Conservation (phyloP, 2,113 vertebrate species). For the Lampris incognitus region DNA sequence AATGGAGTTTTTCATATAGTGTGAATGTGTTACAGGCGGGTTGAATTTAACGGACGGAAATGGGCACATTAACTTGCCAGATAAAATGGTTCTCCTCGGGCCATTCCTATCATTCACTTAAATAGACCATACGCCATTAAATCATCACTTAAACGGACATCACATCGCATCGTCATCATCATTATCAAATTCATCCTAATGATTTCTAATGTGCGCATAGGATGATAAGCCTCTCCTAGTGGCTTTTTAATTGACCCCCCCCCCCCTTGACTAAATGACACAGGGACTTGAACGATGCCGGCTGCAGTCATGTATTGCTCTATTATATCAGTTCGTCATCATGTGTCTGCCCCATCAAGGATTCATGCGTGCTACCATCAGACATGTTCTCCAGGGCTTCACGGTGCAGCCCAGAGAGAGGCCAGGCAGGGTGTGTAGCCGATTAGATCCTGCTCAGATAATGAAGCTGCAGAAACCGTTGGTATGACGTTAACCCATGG, state of each 20-base stretch:
- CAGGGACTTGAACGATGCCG: constrained; percentile 2
- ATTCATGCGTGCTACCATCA: constrained; percentile 14
- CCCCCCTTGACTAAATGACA: constrained; percentile 15
- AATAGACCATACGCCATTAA: constrained; percentile 13
- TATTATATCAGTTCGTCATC: constrained; percentile 26
- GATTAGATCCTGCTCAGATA: background rate
- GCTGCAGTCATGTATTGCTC: constrained; percentile 26
- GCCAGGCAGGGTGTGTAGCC: background rate
- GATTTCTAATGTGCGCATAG: constrained; percentile 37
- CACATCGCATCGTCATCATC: background rate
- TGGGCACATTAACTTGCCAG: background rate
- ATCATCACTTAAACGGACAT: no score
- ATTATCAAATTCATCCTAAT: constrained; percentile 42
- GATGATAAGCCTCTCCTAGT: constrained; percentile 17
- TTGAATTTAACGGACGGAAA: constrained; percentile 1
- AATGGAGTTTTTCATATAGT: background rate
- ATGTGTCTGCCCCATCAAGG: constrained; percentile 4
- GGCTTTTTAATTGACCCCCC: background rate
- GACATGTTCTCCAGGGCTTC: background rate
- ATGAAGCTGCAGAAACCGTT: no score
- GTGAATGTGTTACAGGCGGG: background rate
- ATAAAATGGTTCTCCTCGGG: constrained; percentile 15
- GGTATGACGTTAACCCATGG: no score
- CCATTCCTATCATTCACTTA: constrained; percentile 23
- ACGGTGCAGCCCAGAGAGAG: background rate